These are phyloP conservation scores for Sinocyclocheilus anshuiensis DNA, from an alignment of 2,113 vertebrate species.

Conservation along the genomic window DNA sequence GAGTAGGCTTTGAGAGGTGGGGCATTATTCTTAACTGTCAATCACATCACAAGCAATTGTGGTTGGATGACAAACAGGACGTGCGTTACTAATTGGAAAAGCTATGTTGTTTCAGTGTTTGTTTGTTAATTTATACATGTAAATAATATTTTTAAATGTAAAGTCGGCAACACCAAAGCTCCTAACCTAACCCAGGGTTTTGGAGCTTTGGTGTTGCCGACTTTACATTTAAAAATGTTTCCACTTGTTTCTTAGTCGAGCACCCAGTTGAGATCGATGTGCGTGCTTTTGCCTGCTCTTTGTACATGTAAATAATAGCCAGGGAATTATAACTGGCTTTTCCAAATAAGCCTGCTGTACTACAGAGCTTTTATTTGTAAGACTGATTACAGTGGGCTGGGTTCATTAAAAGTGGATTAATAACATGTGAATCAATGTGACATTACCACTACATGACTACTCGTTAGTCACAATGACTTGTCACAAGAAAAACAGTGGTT, in stretches of 20 bases:
- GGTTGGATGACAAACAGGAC: constrained; percentile 19
- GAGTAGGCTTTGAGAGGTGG: neutral
- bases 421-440: constrained; percentile 55
- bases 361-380: neutral
- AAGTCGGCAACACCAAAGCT: too few relatives aligned
- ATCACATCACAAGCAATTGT: constrained; percentile 13
- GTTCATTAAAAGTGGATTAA: constrained; percentile 57
- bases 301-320: neutral
- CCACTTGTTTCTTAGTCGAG: too few relatives aligned
- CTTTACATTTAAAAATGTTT: too few relatives aligned
- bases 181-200: too few relatives aligned
- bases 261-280: too few relatives aligned
- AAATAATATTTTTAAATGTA: neutral
- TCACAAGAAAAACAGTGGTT: neutral
- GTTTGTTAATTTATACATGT: neutral
- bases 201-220: too few relatives aligned
- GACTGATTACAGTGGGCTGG: constrained; percentile 51
- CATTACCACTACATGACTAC: constrained; percentile 39
- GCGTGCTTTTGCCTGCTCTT: neutral
- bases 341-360: neutral
- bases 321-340: neutral
- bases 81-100: constrained; percentile 30
- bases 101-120: neutral
- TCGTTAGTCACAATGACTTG: constrained; percentile 46
- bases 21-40: constrained; percentile 19